Evolutionary conservation across 2,113 vertebrate species (phyloP), one percentile per base, ranked within the genome.

Genomic region (Sylvia atricapilla): DNA sequence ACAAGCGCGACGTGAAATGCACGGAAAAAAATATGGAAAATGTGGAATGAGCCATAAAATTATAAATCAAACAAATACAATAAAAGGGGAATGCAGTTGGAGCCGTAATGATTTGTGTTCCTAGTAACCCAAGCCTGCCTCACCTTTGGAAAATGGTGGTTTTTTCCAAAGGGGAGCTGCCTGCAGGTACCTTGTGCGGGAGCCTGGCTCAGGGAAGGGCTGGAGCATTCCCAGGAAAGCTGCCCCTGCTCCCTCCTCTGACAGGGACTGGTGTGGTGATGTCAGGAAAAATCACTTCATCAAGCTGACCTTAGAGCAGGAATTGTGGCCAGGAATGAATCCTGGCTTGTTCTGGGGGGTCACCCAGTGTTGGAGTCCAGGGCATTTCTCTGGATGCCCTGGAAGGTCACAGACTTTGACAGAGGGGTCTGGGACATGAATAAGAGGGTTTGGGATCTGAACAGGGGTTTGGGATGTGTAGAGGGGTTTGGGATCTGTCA

Each of bases 51-150:
- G 97, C 82, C 86, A 96, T 98, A 98, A 98, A 98, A 97, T 96
- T 92, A 97, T 96, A 98, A 98, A 98, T 98, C 97, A 98, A 98
- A 97, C 97, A 98, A 98, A 98, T 97, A 97, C 95, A 97, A 94
- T 97, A 97, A 98, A 98, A 94, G 16, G 96, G 96, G 96, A 97
- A 96, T 76, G 96, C 97, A 94, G 94, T 93, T 97, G 91, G 64
- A 39, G 95, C 94, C 66, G 9, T 98, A 97, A 98, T 97, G 97
- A 97, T 98, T 98, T 98, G 97, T 95, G 88, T 93, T 95, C 96
- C 97, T 96, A 97, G 97, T 97, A 98, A 98, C 95, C 80, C 97
- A 98, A 97, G 97, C 50, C 74, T 68, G 58, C 67, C 74, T 77
- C 13, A 89, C 92, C 94, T 97, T 80, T 96, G 95, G 94, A 94